These are phyloP conservation scores for Neotoxoptera formosana DNA, from an alignment of 1,140 invertebrate species.

Conservation along the genomic window DNA sequence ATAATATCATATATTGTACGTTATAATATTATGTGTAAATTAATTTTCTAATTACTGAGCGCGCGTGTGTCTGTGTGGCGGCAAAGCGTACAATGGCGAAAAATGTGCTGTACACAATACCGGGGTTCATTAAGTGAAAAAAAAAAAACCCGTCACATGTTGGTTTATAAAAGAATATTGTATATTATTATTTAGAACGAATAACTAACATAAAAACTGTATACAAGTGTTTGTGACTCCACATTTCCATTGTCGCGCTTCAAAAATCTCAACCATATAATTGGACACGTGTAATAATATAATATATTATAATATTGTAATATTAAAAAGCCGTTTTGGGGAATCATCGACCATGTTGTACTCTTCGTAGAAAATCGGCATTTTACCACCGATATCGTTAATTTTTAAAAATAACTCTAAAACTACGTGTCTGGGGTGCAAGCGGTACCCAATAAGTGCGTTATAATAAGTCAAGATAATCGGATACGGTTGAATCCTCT, in stretches of 20 bases:
- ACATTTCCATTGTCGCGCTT: not conserved
- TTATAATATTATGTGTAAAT: not conserved
- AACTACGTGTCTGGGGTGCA: not conserved
- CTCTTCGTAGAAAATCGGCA: not conserved
- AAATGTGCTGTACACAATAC: constrained; percentile 2
- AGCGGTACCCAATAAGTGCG: too few species aligned
- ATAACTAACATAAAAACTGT: constrained; percentile 8
- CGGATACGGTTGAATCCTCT: too few species aligned
- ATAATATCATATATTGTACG: not conserved
- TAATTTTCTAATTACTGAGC: not conserved
- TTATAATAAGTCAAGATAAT: too few species aligned
- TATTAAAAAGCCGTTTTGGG: not conserved
- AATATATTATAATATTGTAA: not conserved
- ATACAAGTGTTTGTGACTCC: constrained; percentile 17
- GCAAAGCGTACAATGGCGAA: not conserved
- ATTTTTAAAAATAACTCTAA: not conserved
- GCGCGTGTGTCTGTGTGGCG: not conserved
- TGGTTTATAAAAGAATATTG: constrained; percentile 17
- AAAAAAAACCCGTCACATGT: constrained; percentile 18
- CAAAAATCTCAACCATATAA: constrained; percentile 14
- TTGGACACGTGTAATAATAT: not conserved
- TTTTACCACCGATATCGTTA: not conserved
- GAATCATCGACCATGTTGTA: not conserved
- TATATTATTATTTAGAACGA: constrained; percentile 27
- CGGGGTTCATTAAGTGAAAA: constrained; percentile 14